Percentiles rank a stretch among this genome's conserved stretches.
Conservation (phyloP, 2,888 invertebrate genomes). For the Strigamia transsilvanica region DNA sequence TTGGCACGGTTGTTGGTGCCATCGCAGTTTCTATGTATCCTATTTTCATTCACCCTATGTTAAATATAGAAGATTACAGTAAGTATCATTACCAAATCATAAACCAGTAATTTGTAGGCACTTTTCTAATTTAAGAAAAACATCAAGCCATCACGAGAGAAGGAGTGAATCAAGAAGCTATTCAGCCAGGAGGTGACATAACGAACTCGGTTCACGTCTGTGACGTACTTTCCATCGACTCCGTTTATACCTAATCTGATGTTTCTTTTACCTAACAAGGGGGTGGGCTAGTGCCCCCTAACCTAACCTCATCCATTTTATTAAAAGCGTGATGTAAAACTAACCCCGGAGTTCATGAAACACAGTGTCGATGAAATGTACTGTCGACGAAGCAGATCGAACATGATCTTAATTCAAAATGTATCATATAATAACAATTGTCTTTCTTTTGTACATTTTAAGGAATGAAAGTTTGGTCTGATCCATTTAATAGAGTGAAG, state of each 20-base stretch:
- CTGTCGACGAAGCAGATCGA: too few relatives aligned
- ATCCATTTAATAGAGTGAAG: slow-evolving; percentile 40
- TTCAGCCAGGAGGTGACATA: slow-evolving; percentile 57
- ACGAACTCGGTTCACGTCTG: too few relatives aligned
- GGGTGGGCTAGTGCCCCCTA: too few relatives aligned
- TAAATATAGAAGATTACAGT: slow-evolving; percentile 73
- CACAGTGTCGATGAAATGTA: too few relatives aligned
- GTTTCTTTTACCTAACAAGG: too few relatives aligned
- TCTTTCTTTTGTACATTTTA: background rate
- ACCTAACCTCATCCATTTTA: too few relatives aligned
- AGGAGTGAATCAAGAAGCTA: slow-evolving; percentile 56
- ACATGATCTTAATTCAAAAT: background rate
- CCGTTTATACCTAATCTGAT: too few relatives aligned
- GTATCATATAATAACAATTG: background rate
- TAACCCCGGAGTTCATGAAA: too few relatives aligned
- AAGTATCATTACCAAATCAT: slow-evolving; percentile 61
- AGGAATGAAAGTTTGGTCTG: slow-evolving; percentile 41
- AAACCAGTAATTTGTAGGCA: background rate
- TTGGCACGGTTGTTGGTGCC: slow-evolving; percentile 69
- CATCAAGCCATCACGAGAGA: slow-evolving; percentile 54
- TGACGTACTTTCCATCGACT: too few relatives aligned
- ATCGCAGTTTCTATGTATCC: slow-evolving; percentile 71
- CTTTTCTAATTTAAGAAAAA: slow-evolving; percentile 52
- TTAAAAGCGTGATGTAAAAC: too few relatives aligned
- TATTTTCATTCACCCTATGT: slow-evolving; percentile 71